These are phyloP conservation scores for Psittacus erithacus DNA, from an alignment of 2,113 vertebrate genomes.

Conservation along the genomic window DNA sequence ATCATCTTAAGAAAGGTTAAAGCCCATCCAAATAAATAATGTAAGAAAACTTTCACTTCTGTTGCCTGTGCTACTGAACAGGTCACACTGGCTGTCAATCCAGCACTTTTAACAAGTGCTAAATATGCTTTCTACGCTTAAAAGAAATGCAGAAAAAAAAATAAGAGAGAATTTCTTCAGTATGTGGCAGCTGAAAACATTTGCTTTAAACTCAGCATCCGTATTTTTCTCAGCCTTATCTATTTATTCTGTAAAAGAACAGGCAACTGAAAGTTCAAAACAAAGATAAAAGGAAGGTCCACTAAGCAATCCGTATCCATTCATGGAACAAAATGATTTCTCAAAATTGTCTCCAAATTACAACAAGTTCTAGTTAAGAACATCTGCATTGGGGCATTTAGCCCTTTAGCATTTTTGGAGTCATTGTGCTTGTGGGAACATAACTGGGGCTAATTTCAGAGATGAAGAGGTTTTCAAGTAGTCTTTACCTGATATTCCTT, in stretches of 20 bases:
- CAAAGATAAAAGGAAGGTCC: background rate
- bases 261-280: background rate
- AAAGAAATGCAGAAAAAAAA: background rate
- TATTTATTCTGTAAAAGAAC: background rate
- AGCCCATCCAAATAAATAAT: background rate
- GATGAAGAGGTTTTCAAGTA: background rate
- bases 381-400: background rate
- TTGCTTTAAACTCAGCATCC: background rate
- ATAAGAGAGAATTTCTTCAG: background rate
- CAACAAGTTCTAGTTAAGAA: background rate
- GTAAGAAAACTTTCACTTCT: background rate
- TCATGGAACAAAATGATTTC: background rate
- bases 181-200: background rate
- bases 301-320: background rate
- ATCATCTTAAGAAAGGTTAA: background rate
- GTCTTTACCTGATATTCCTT: background rate
- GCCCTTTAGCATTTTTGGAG: background rate
- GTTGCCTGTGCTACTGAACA: background rate
- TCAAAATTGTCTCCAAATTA: background rate
- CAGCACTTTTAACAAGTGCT: background rate
- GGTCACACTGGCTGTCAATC: background rate
- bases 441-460: background rate
- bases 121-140: background rate
- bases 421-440: background rate
- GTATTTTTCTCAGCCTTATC: background rate